These are phyloP conservation scores for Andrena dorsata DNA, from an alignment of 2,888 invertebrate genomes.

Conservation along the genomic window DNA sequence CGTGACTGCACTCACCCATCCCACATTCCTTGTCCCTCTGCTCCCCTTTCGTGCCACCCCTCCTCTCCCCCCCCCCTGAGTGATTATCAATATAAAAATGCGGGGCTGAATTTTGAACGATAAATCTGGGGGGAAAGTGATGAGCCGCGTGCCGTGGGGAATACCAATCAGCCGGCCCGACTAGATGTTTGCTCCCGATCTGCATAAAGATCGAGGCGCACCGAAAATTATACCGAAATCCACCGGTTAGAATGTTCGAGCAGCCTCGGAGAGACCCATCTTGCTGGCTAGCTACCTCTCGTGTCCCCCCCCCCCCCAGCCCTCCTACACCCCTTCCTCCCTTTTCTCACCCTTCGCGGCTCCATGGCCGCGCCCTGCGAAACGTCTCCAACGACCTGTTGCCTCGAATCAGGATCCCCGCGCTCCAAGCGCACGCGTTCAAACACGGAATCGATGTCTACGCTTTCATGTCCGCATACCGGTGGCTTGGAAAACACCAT, in stretches of 20 bases:
- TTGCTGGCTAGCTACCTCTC: slow-evolving; percentile 11
- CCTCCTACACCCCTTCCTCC: not conserved
- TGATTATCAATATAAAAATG: slow-evolving; percentile 81
- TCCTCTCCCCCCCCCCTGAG: slow-evolving; percentile 35
- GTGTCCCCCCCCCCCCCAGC: not conserved
- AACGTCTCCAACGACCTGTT: slow-evolving; percentile 47
- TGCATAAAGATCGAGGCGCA: slow-evolving; percentile 80
- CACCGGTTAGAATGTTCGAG: slow-evolving; percentile 60
- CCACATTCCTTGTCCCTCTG: slow-evolving; percentile 77
- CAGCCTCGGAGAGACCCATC: slow-evolving; percentile 39
- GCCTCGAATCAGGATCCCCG: slow-evolving; percentile 45
- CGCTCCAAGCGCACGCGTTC: slow-evolving; percentile 31
- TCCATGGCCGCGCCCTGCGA: slow-evolving; percentile 44
- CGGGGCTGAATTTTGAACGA: slow-evolving; percentile 78
- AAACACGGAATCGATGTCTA: slow-evolving; percentile 53
- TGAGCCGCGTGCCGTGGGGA: slow-evolving; percentile 75
- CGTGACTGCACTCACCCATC: slow-evolving; percentile 80
- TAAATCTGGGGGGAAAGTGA: slow-evolving; percentile 79
- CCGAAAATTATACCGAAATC: slow-evolving; percentile 78
- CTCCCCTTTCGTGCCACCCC: slow-evolving; percentile 34
- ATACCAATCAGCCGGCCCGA: slow-evolving; percentile 81
- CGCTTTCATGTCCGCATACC: slow-evolving; percentile 50
- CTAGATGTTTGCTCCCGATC: slow-evolving; percentile 81
- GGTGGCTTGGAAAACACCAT: slow-evolving; percentile 36
- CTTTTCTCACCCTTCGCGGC: slow-evolving; percentile 48